Percentiles rank a stretch among this genome's conserved stretches.
These are phyloP conservation scores for Melangyna quadrimaculata DNA, from an alignment of 2,888 invertebrate species.

Conservation along the genomic window DNA sequence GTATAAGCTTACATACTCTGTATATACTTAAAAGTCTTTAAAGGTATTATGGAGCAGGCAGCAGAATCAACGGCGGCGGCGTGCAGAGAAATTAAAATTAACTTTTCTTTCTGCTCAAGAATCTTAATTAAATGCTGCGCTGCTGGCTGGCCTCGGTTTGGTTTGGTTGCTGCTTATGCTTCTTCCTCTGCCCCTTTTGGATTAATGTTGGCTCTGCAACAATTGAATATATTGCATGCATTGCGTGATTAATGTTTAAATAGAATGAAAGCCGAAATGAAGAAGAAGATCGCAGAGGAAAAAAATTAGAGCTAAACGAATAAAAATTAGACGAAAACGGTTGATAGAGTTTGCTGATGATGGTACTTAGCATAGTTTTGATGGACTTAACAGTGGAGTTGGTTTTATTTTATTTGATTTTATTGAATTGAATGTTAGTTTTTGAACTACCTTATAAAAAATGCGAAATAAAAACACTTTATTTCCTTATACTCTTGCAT, in stretches of 20 bases:
- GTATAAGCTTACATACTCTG: slow-evolving; percentile 21
- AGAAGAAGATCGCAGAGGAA: slow-evolving; percentile 31
- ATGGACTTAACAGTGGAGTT: slow-evolving; percentile 37
- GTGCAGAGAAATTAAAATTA: slow-evolving; percentile 67
- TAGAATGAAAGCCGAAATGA: slow-evolving; percentile 60
- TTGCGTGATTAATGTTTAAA: slow-evolving; percentile 63
- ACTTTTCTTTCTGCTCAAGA: slow-evolving; percentile 67
- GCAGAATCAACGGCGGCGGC: background rate
- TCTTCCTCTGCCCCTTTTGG: background rate
- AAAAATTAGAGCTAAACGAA: slow-evolving; percentile 70
- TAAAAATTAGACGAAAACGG: slow-evolving; percentile 63
- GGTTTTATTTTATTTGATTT: background rate
- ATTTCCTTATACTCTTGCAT: too few relatives aligned
- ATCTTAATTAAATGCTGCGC: slow-evolving; percentile 63
- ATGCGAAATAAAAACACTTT: too few relatives aligned
- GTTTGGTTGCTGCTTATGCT: too few relatives aligned
- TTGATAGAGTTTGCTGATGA: slow-evolving; percentile 31
- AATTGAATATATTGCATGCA: slow-evolving; percentile 33
- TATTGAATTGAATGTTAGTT: background rate
- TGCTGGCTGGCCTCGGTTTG: background rate
- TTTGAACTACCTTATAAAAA: too few relatives aligned
- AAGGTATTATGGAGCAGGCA: background rate
- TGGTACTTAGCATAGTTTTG: slow-evolving; percentile 62
- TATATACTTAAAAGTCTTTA: slow-evolving; percentile 1
- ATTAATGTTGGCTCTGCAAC: slow-evolving; percentile 10